Conservation (phyloP, 2,888 invertebrate genomes). For the Drosophila incognita region DNA sequence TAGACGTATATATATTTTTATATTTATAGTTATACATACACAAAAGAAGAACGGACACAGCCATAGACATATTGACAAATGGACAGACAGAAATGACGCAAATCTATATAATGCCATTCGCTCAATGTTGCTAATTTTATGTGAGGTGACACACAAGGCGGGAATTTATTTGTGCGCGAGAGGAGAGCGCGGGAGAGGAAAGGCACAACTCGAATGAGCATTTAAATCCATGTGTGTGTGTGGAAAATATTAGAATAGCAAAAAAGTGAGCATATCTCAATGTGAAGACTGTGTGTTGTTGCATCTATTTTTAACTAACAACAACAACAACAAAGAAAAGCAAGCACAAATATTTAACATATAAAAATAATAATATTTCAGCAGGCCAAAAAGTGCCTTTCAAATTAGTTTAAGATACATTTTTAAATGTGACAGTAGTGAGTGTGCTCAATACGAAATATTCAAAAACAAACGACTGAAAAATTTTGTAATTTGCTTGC, state of each 20-base stretch:
- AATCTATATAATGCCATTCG: constrained; percentile 75
- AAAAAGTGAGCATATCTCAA: constrained; percentile 64
- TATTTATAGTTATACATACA: background rate
- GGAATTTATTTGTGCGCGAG: constrained; percentile 56
- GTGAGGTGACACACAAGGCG: constrained; percentile 81
- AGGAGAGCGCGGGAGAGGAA: constrained; percentile 9
- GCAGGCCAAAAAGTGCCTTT: constrained; percentile 66
- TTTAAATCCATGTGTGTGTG: constrained; percentile 18
- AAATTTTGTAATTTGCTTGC: constrained; percentile 55
- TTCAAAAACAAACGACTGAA: constrained; percentile 48
- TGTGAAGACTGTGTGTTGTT: constrained; percentile 46
- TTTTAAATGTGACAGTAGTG: constrained; percentile 84
- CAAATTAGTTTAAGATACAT: constrained; percentile 82
- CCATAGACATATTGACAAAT: background rate
- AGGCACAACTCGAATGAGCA: constrained; percentile 35
- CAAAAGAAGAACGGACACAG: constrained; percentile 7
- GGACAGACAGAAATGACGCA: constrained; percentile 68
- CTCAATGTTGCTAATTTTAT: constrained; percentile 80
- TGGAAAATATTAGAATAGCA: constrained; percentile 66
- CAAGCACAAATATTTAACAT: constrained; percentile 32
- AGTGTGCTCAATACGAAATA: constrained; percentile 62
- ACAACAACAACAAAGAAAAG: constrained; percentile 24
- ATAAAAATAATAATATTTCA: constrained; percentile 61
- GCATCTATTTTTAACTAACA: constrained; percentile 65
- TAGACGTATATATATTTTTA: no score